phyloP scores from a whole-genome alignment of 2,888 invertebrate genomes.

The Hemithea aestivaria region DNA sequence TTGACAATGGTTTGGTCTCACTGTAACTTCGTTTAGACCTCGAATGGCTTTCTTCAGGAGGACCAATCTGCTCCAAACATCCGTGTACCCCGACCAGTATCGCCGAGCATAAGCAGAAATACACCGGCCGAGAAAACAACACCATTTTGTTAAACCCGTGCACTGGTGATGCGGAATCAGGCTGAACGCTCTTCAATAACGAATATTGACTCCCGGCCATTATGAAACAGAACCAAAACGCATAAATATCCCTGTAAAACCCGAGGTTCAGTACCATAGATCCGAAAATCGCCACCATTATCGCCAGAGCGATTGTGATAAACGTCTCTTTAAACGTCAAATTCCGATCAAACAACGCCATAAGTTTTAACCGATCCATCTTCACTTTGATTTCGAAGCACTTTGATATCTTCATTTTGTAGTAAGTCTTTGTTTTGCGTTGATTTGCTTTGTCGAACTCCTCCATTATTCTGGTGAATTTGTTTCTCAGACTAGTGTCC shows the following conservation, averaged over 20 bases:
- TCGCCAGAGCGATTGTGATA: slow-evolving; percentile 89
- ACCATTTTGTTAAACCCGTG: slow-evolving; percentile 98
- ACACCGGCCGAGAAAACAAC: slow-evolving; percentile 95
- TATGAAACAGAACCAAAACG: slow-evolving; percentile 97
- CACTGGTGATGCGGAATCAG: slow-evolving; percentile 98
- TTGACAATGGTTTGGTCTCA: slow-evolving; percentile 49
- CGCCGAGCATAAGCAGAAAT: slow-evolving; percentile 90
- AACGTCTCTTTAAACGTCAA: slow-evolving; percentile 89
- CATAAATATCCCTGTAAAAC: slow-evolving; percentile 94
- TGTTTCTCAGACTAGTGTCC: slow-evolving; percentile 75
- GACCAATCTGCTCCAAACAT: slow-evolving; percentile 49
- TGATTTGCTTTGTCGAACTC: slow-evolving; percentile 76
- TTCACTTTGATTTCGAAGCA: slow-evolving; percentile 86
- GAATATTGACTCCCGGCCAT: slow-evolving; percentile 99
- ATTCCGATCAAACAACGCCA: slow-evolving; percentile 96
- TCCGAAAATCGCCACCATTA: slow-evolving; percentile 91
- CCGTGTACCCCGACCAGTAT: slow-evolving; percentile 70
- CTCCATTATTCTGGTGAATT: slow-evolving; percentile 77
- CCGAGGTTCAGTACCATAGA: slow-evolving; percentile 89
- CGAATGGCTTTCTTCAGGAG: slow-evolving; percentile 38
- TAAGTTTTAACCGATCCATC: slow-evolving; percentile 94
- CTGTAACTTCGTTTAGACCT: slow-evolving; percentile 53
- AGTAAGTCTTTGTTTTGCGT: slow-evolving; percentile 81
- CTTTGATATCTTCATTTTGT: slow-evolving; percentile 86
- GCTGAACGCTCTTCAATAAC: slow-evolving; percentile 97